Conservation (phyloP, 2,113 vertebrate species). For the Thalassarche chlororhynchos region DNA sequence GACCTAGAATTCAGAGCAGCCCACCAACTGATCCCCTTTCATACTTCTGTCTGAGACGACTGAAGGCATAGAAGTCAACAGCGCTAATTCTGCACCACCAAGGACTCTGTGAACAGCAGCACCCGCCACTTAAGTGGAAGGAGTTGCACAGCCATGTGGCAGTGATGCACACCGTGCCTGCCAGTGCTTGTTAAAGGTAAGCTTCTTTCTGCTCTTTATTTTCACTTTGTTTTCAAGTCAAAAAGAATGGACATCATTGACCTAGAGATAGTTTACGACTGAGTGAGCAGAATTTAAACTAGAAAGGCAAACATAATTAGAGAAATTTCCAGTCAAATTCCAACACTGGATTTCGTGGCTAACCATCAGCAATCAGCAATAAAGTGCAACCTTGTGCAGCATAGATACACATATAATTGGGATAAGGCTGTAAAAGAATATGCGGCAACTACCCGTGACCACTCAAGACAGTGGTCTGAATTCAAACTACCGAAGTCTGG, state of each 20-base stretch:
- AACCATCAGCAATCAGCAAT: not conserved
- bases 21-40: not conserved
- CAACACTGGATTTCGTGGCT: not conserved
- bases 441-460: not conserved
- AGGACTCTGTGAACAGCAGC: not conserved
- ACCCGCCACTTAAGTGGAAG: rapidly evolving
- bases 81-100: not conserved
- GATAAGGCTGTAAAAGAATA: not conserved
- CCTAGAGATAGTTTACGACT: not conserved
- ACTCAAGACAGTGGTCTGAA: not conserved
- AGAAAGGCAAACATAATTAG: not conserved
- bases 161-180: not conserved
- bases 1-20: not conserved
- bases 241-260: not conserved
- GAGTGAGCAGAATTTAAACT: not conserved
- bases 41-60: not conserved
- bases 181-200: not conserved
- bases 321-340: not conserved
- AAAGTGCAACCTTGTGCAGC: not conserved
- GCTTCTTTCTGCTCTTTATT: not conserved
- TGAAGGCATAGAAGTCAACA: not conserved
- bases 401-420: not conserved
- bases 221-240: not conserved
- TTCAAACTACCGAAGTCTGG: not conserved
- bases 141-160: not conserved